Evolutionary conservation across 2,888 invertebrate species (phyloP), one percentile per base, ranked within the genome.

Genomic region (Matsumyia berberina): DNA sequence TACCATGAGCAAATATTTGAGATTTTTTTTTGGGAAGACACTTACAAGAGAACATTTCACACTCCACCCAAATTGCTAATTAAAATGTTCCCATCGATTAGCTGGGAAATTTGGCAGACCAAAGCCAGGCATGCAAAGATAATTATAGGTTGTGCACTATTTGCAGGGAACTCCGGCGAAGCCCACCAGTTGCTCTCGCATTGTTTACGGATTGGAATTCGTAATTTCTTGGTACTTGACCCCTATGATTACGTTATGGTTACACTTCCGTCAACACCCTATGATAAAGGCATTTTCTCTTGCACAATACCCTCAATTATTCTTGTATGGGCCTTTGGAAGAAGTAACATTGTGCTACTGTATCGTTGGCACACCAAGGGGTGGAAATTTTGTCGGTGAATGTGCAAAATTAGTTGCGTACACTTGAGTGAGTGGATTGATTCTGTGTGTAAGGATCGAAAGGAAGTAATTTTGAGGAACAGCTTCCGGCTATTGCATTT

Each of bases 31-130:
- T 53, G 70, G 70, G 42, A 17, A 11, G 42, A 44, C 11, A 42
- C 15, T 42, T 7, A 31, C 8, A 31, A 24, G 4, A 24, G 74
- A 46, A 83, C 69, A 70, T 85, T 85, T 85, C 85, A 85, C 85
- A 85, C 79, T 76, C 70, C 55, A 79, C 66, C 85, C 74, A 87
- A 86, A 86, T 88, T 87, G 88, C 88, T 89, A 89, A 89, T 89
- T 89, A 88, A 87, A 87, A 87, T 88, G 87, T 89, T 89, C 89
- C 88, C 89, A 89, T 87, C 87, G 78, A 72, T 85, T 85, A 79
- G 85, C 70, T 46, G 33, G 73, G 70, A 66, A 70, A 74, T 39
- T 79, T 72, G 31, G 19, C 31, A 42, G 19, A 8, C 33, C 15
- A 19, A n/a, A 49, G 15, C 46, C 5, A 35, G 12, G 64, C 79